Percentiles rank a stretch among this genome's conserved stretches.
phyloP scores from a whole-genome alignment of 2,797 vertebrate genomes.

The Liparis tanakae region DNA sequence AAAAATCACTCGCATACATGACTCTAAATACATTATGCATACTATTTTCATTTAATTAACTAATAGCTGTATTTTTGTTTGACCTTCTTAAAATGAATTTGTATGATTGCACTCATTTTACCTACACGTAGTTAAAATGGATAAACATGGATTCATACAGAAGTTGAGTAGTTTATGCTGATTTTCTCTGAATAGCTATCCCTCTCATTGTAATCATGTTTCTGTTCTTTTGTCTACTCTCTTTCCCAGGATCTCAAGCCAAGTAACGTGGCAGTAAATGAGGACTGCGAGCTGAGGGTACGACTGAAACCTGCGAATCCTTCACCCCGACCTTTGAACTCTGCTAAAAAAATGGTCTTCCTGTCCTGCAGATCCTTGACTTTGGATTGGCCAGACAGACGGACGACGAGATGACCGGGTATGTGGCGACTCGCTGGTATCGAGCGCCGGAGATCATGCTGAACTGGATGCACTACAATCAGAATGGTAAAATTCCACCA shows the following conservation, averaged over 20 bases:
- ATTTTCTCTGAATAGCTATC: slow-evolving; percentile 4
- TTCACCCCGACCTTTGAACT: background rate
- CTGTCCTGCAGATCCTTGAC: slow-evolving; percentile 91
- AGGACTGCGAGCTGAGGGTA: slow-evolving; percentile 97
- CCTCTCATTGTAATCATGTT: slow-evolving; percentile 11
- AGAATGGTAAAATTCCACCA: slow-evolving; percentile 86
- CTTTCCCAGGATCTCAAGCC: slow-evolving; percentile 93
- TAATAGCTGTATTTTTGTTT: background rate
- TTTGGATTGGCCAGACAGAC: slow-evolving; percentile 97
- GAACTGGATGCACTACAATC: slow-evolving; percentile 99
- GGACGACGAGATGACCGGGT: slow-evolving; percentile 98
- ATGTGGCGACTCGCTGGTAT: slow-evolving; percentile 98
- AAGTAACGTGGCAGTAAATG: slow-evolving; percentile 97
- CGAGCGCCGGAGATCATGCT: slow-evolving; percentile 98
- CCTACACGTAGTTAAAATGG: background rate
- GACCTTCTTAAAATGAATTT: background rate
- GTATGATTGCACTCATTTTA: background rate
- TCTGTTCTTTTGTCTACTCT: background rate
- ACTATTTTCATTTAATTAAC: background rate
- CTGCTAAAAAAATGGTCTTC: background rate
- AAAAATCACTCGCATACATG: background rate
- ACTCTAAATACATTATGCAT: background rate
- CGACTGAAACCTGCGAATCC: slow-evolving; percentile 47
- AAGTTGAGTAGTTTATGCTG: background rate
- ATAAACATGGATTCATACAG: background rate